These are phyloP conservation scores for Pyrochroa serraticornis DNA, from an alignment of 2,888 invertebrate species.

Conservation along the genomic window DNA sequence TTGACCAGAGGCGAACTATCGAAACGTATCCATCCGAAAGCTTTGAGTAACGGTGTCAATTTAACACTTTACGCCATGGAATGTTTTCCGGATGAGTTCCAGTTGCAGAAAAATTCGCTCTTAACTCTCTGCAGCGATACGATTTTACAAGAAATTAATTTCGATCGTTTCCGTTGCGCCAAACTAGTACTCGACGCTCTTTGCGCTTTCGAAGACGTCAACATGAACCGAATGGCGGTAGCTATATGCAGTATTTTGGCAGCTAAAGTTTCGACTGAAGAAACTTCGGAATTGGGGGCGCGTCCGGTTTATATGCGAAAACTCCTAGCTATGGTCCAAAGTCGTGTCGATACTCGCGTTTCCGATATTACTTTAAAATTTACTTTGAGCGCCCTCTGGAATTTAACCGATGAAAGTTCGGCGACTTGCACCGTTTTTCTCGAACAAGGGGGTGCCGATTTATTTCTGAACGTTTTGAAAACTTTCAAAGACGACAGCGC, in stretches of 20 bases:
- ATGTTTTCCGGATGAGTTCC: conserved; percentile 68
- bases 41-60: conserved; percentile 67
- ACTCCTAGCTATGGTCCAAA: conserved; percentile 66
- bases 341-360: conserved; percentile 52
- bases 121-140: conserved; percentile 77
- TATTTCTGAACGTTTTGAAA: conserved; percentile 70
- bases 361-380: conserved; percentile 76
- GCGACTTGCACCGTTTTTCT: conserved; percentile 73
- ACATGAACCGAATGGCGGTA: conserved; percentile 79
- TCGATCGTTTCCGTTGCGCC: conserved; percentile 67
- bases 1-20: conserved; percentile 70
- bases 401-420: conserved; percentile 78
- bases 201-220: conserved; percentile 70
- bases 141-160: conserved; percentile 73
- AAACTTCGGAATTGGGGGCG: conserved; percentile 71
- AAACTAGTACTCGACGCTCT: conserved; percentile 73
- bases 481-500: conserved; percentile 67
- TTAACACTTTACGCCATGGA: conserved; percentile 72
- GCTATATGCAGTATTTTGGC: conserved; percentile 77
- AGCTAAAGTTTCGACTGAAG: conserved; percentile 60
- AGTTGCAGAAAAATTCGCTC: conserved; percentile 75
- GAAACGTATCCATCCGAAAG: conserved; percentile 67
- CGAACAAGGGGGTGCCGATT: conserved; percentile 68
- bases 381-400: conserved; percentile 78
- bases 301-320: conserved; percentile 72